Evolutionary conservation across 2,797 vertebrate species (phyloP).

Genomic region (Xiphophorus birchmanni): DNA sequence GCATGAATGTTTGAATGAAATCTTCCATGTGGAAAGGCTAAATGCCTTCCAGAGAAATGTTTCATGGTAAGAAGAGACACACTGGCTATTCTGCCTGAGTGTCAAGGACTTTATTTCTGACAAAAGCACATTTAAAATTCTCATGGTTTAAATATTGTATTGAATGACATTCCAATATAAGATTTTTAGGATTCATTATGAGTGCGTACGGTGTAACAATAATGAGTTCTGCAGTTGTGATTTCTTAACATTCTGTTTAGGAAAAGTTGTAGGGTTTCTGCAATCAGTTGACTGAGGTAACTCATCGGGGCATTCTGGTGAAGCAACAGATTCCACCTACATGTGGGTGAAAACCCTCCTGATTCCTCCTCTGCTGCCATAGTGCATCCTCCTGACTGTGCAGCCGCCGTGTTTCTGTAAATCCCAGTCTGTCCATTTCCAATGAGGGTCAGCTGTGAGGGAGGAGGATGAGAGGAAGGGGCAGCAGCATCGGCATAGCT

Average conservation of each 20-base stretch:
- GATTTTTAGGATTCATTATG: neutral
- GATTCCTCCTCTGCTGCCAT: conserved; percentile 29
- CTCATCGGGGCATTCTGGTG: conserved; percentile 19
- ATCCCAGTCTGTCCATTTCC: conserved; percentile 49
- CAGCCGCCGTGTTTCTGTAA: conserved; percentile 25
- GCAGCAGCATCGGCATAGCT: neutral
- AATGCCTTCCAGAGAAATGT: neutral
- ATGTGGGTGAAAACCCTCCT: conserved; percentile 5
- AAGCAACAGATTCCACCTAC: conserved; percentile 43
- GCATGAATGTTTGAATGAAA: neutral
- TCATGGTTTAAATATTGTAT: neutral
- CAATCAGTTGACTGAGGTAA: conserved; percentile 13
- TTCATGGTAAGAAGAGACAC: neutral
- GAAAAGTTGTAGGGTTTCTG: neutral
- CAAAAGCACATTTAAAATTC: neutral
- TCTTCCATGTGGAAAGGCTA: neutral
- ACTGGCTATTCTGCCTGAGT: neutral
- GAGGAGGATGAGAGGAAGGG: conserved; percentile 35
- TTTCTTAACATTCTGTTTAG: neutral
- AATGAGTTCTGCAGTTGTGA: neutral
- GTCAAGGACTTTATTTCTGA: neutral
- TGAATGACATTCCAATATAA: neutral
- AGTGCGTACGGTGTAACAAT: neutral
- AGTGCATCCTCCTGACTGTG: conserved; percentile 29
- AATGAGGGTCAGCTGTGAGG: conserved; percentile 58